Evolutionary conservation across 2,888 invertebrate genomes (phyloP).

Genomic region (Eurois occulta): DNA sequence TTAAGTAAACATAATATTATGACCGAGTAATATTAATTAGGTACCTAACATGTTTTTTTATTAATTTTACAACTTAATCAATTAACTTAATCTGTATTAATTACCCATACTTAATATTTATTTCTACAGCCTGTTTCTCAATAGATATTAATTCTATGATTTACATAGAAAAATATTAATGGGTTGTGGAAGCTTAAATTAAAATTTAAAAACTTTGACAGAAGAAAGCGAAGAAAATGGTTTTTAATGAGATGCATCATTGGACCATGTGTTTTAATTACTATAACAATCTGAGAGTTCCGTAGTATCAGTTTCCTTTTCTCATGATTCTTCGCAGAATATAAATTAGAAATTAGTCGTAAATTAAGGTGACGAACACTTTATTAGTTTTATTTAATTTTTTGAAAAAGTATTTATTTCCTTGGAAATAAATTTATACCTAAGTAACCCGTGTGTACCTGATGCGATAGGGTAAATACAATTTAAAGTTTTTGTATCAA

Average conservation of each 20-base stretch:
- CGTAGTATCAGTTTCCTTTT: conserved; percentile 14
- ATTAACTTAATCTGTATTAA: conserved; percentile 38
- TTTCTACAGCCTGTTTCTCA: conserved; percentile 6
- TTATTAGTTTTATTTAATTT: background rate
- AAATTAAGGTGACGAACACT: conserved; percentile 3
- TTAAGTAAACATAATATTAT: background rate
- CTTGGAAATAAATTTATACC: background rate
- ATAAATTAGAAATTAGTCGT: background rate
- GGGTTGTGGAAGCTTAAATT: conserved; percentile 13
- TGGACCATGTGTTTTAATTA: conserved; percentile 52
- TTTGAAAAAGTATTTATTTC: too few relatives aligned
- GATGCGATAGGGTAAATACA: background rate
- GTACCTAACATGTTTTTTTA: conserved; percentile 5
- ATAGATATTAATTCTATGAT: conserved; percentile 26
- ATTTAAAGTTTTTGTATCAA: background rate
- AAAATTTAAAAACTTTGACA: too few relatives aligned
- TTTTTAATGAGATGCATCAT: conserved; percentile 64
- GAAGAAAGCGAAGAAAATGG: conserved; percentile 59
- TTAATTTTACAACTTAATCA: conserved; percentile 33
- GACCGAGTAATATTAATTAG: conserved; percentile 19
- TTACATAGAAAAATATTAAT: conserved; percentile 19
- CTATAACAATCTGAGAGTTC: conserved; percentile 7
- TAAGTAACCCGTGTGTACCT: background rate
- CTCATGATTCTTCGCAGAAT: conserved; percentile 3
- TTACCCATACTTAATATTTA: conserved; percentile 17